Evolutionary conservation across 2,888 invertebrate genomes (phyloP).

Genomic region (Tachina lurida): DNA sequence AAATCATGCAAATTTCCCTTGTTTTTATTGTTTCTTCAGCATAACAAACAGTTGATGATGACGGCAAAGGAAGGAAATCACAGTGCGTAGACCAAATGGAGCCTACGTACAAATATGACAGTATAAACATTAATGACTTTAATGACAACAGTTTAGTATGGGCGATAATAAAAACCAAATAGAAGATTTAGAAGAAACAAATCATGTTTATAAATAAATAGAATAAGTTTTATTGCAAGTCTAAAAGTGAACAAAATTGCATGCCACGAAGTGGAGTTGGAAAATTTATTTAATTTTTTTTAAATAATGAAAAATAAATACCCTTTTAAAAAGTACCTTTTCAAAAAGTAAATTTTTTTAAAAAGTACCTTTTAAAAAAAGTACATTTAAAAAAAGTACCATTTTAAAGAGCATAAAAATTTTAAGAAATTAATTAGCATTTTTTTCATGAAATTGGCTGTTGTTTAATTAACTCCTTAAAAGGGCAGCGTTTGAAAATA

Average conservation of each 20-base stretch:
- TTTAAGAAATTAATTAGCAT: too few species aligned
- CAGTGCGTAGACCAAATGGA: constrained; percentile 66
- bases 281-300: too few species aligned
- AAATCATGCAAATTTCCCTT: constrained; percentile 54
- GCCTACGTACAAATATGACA: constrained; percentile 55
- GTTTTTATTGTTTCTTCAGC: background rate
- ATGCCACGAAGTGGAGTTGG: too few species aligned
- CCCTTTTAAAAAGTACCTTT: too few species aligned
- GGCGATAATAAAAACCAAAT: constrained; percentile 54
- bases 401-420: too few species aligned
- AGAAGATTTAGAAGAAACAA: constrained; percentile 4
- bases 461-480: too few species aligned
- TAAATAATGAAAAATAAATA: too few species aligned
- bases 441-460: too few species aligned
- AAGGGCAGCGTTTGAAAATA: too few species aligned
- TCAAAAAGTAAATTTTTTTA: too few species aligned
- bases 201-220: background rate
- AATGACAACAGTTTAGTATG: constrained; percentile 64
- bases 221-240: background rate
- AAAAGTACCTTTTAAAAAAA: too few species aligned
- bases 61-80: constrained; percentile 49
- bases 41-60: background rate
- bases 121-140: constrained; percentile 55
- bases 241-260: background rate
- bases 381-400: too few species aligned